Conservation (phyloP, 1,140 invertebrate genomes). For the Sweltsa coloradensis region DNA sequence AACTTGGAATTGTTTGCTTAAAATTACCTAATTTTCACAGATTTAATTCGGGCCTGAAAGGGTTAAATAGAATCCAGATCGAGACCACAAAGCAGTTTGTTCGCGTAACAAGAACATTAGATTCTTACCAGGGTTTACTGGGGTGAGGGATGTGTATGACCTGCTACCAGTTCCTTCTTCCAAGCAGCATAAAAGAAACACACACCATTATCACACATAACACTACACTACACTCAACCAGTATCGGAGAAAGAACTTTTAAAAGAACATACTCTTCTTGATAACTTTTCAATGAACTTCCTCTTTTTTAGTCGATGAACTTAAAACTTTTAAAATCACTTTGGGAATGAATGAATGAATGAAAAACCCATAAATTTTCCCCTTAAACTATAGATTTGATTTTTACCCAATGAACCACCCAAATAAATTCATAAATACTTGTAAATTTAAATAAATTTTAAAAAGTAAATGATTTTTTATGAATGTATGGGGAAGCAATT, state of each 20-base stretch:
- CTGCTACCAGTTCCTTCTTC: conserved; percentile 21
- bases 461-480: neutral
- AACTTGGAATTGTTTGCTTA: neutral
- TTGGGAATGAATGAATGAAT: neutral
- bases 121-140: conserved; percentile 27
- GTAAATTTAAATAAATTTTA: neutral
- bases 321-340: neutral
- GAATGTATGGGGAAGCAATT: neutral
- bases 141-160: conserved; percentile 27
- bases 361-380: neutral
- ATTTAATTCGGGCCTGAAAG: too few species aligned
- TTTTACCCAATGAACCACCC: neutral
- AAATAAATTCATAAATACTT: neutral
- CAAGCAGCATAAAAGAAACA: conserved; percentile 17
- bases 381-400: neutral
- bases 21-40: too few species aligned
- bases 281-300: too few species aligned
- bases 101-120: neutral
- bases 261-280: too few species aligned
- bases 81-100: neutral
- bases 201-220: neutral
- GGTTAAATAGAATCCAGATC: too few species aligned
- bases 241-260: neutral
- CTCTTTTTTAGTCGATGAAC: neutral
- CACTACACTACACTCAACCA: neutral